Evolutionary conservation across 2,888 invertebrate genomes (phyloP).

Genomic region (Drosophila affinis): DNA sequence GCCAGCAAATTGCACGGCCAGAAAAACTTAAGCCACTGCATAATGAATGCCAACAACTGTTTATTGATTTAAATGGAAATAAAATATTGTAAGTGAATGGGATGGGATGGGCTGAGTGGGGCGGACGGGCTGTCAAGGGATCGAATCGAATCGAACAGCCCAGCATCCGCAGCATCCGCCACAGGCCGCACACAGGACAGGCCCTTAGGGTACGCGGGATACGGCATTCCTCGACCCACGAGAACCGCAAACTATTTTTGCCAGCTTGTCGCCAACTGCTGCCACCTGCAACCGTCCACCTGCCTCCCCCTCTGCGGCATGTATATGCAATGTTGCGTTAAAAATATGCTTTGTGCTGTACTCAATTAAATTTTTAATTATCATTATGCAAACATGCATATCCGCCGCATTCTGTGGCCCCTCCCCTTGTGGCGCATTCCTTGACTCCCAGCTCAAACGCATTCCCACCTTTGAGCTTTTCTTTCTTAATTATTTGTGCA

Average conservation of each 20-base stretch:
- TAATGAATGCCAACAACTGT: slow-evolving; percentile 48
- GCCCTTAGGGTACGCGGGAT: background rate
- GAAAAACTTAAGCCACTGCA: slow-evolving; percentile 50
- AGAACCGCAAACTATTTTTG: slow-evolving; percentile 17
- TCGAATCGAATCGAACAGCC: background rate
- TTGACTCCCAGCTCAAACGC: slow-evolving; percentile 50
- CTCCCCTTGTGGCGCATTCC: slow-evolving; percentile 7
- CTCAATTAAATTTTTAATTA: slow-evolving; percentile 66
- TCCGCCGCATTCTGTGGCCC: slow-evolving; percentile 25
- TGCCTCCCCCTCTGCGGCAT: background rate
- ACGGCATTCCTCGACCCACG: background rate
- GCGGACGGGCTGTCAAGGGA: background rate
- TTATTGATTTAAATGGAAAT: slow-evolving; percentile 52
- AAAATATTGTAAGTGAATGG: slow-evolving; percentile 17
- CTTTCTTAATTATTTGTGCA: slow-evolving; percentile 35
- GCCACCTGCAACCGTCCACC: background rate
- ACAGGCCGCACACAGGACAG: background rate
- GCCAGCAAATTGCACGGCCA: slow-evolving; percentile 63
- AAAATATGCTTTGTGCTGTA: slow-evolving; percentile 71
- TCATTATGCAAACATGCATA: slow-evolving; percentile 55
- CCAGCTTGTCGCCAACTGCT: slow-evolving; percentile 10
- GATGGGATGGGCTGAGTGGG: too few species aligned
- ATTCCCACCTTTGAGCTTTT: slow-evolving; percentile 50
- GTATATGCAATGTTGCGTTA: background rate
- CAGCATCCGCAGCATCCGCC: background rate